phyloP scores from a whole-genome alignment of 2,113 vertebrate species.

The Mormyrus lacerda region DNA sequence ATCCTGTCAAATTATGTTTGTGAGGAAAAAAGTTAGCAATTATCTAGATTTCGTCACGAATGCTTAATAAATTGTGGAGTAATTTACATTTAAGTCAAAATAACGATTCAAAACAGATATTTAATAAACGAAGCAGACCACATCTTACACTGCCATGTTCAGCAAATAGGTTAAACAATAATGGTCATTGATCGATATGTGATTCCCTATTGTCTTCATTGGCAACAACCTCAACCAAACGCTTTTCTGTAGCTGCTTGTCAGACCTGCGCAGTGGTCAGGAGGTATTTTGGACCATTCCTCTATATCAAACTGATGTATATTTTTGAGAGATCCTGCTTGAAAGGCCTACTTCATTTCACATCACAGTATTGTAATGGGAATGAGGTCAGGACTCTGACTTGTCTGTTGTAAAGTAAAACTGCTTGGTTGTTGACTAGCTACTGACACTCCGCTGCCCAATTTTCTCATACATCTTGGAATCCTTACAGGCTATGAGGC shows the following conservation, averaged over 20 bases:
- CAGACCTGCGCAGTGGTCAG: neutral
- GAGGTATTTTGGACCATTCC: neutral
- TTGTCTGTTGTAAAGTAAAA: neutral
- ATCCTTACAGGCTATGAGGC: neutral
- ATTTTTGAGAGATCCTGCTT: neutral
- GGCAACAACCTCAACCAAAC: neutral
- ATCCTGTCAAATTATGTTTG: neutral
- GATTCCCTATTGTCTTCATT: neutral
- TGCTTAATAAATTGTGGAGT: neutral
- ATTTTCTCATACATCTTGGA: neutral
- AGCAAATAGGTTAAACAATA: neutral
- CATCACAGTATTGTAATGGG: neutral
- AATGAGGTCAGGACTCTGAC: neutral
- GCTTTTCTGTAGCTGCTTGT: neutral
- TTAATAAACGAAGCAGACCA: neutral
- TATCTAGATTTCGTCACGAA: neutral
- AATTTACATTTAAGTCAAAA: neutral
- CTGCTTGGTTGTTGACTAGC: neutral
- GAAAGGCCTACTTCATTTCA: neutral
- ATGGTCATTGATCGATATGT: neutral
- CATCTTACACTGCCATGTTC: neutral
- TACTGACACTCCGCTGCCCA: neutral
- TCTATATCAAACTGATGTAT: neutral
- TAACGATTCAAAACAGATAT: neutral
- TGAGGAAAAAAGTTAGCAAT: neutral